Evolutionary conservation across 2,113 vertebrate species (phyloP).

Genomic region (Acrocephalus kingi): DNA sequence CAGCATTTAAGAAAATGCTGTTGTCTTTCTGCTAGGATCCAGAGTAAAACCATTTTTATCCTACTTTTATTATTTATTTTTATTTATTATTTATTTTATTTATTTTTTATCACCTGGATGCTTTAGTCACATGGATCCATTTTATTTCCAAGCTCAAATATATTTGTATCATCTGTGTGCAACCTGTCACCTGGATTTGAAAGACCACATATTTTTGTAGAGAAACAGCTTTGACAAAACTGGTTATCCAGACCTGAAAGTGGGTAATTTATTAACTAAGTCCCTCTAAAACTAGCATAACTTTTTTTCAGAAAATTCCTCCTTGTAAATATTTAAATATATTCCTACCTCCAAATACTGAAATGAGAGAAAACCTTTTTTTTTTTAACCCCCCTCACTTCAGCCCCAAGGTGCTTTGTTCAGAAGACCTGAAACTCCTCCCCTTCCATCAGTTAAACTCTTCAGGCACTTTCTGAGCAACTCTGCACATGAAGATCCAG

Average conservation of each 20-base stretch:
- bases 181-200: not conserved
- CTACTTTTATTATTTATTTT: not conserved
- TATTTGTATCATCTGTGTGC: not conserved
- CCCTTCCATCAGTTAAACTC: not conserved
- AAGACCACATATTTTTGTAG: slow-evolving; percentile 5
- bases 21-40: not conserved
- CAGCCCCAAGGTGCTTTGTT: not conserved
- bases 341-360: not conserved
- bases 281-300: not conserved
- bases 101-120: too few species aligned
- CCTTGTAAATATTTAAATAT: not conserved
- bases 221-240: slow-evolving; percentile 43
- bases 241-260: not conserved
- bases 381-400: not conserved
- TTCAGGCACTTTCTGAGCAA: not conserved
- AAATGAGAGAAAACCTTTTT: not conserved
- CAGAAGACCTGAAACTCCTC: not conserved
- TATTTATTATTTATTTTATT: not conserved
- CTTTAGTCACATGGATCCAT: not conserved
- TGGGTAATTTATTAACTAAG: not conserved
- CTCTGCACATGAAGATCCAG: not conserved
- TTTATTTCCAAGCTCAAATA: not conserved
- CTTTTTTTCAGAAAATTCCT: not conserved
- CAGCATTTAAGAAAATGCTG: not conserved
- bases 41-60: not conserved